phyloP scores from a whole-genome alignment of 2,888 invertebrate species.

The Ditula angustiorana region DNA sequence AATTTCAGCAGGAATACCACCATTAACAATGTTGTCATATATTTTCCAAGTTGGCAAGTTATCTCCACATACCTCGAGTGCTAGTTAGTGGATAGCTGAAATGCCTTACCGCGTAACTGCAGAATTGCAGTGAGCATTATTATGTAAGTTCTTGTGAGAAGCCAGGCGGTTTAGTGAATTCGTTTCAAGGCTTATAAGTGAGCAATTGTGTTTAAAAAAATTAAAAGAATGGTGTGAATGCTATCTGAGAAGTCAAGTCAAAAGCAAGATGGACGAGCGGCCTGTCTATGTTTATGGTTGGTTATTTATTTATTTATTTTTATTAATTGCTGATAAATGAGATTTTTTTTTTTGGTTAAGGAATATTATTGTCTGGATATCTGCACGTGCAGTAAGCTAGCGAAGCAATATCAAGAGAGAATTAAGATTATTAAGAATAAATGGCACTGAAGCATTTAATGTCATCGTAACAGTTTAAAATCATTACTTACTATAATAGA shows the following conservation, averaged over 20 bases:
- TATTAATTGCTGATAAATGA: too few species aligned
- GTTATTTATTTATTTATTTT: too few species aligned
- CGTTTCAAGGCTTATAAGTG: conserved; percentile 4
- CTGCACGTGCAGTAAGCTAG: too few species aligned
- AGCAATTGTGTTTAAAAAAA: conserved; percentile 8
- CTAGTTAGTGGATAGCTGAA: conserved; percentile 35
- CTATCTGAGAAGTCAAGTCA: not conserved
- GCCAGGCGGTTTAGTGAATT: conserved; percentile 2
- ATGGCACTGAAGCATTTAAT: too few species aligned
- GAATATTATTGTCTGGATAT: too few species aligned
- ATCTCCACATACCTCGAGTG: conserved; percentile 35
- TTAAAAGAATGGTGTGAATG: conserved; percentile 19
- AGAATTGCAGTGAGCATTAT: conserved; percentile 36
- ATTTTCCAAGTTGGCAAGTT: conserved; percentile 37
- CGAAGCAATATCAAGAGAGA: too few species aligned
- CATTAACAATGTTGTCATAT: conserved; percentile 39
- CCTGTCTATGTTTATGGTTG: not conserved
- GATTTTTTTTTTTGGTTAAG: too few species aligned
- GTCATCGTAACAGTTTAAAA: too few species aligned
- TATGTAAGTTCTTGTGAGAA: conserved; percentile 29
- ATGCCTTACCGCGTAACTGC: conserved; percentile 30
- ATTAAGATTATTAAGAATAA: too few species aligned
- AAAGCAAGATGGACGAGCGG: not conserved
- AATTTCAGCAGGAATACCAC: conserved; percentile 31
- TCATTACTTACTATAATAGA: too few species aligned